Percentiles rank a stretch among this genome's conserved stretches.
These are phyloP conservation scores for Passer montanus DNA, from an alignment of 2,113 vertebrate genomes.

Conservation along the genomic window DNA sequence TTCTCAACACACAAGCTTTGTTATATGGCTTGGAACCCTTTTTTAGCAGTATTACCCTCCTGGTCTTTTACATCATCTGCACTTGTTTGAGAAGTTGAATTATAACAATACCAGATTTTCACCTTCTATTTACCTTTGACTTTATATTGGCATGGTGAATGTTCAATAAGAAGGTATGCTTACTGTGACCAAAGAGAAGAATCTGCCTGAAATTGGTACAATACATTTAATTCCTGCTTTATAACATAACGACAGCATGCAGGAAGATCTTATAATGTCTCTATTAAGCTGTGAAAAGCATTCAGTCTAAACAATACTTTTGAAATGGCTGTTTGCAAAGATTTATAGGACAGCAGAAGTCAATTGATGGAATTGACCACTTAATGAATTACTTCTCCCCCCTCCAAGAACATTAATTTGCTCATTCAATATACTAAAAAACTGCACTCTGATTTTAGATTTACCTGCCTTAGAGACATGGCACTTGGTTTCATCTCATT, in stretches of 20 bases:
- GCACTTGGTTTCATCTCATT: not conserved
- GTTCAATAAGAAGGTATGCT: not conserved
- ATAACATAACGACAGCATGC: not conserved
- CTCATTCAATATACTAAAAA: not conserved
- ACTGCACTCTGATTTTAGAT: not conserved
- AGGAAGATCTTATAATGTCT: not conserved
- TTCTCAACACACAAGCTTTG: constrained; percentile 21
- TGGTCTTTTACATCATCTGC: constrained; percentile 26
- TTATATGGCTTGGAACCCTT: constrained; percentile 47
- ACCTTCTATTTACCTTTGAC: not conserved
- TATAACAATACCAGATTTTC: not conserved
- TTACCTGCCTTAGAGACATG: not conserved
- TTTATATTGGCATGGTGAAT: constrained; percentile 9
- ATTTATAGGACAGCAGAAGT: not conserved
- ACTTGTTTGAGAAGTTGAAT: constrained; percentile 4
- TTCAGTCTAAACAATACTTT: not conserved
- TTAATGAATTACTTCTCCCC: not conserved
- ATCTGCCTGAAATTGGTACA: not conserved
- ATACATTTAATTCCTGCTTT: not conserved
- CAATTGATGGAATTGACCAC: not conserved
- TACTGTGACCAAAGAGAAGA: not conserved
- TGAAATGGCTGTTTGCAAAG: not conserved
- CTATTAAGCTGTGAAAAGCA: not conserved
- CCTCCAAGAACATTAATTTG: not conserved
- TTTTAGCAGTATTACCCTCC: constrained; percentile 46